Evolutionary conservation across 2,888 invertebrate species (phyloP).

Genomic region (Dione vanillae): DNA sequence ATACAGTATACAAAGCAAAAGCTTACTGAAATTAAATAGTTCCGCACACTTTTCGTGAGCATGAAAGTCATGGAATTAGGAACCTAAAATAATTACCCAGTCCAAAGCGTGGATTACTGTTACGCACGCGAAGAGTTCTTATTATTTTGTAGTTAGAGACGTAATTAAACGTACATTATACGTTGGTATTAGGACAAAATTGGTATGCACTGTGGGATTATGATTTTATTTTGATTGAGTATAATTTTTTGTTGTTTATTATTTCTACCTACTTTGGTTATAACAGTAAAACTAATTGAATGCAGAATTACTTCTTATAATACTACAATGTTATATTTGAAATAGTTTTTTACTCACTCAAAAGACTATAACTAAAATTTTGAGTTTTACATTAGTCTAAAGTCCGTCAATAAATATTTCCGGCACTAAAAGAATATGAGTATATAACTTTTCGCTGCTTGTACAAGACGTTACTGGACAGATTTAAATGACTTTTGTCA

Average conservation of each 20-base stretch:
- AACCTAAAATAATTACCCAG: slow-evolving; percentile 71
- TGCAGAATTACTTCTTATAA: neutral
- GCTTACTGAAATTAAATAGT: slow-evolving; percentile 35
- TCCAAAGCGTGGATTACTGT: slow-evolving; percentile 68
- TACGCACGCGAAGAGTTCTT: slow-evolving; percentile 73
- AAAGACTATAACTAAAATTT: too few species aligned
- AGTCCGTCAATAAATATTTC: too few species aligned
- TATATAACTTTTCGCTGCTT: too few species aligned
- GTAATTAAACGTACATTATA: slow-evolving; percentile 73
- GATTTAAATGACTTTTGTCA: too few species aligned
- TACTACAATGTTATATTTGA: too few species aligned
- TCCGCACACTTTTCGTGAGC: slow-evolving; percentile 43
- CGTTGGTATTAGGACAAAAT: slow-evolving; percentile 45
- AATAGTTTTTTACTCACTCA: neutral
- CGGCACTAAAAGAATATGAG: too few species aligned
- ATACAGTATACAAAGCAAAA: slow-evolving; percentile 30
- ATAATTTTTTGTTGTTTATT: neutral
- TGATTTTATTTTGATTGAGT: neutral
- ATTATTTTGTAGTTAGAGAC: slow-evolving; percentile 77
- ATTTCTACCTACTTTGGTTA: neutral
- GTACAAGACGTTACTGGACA: too few species aligned
- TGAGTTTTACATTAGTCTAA: too few species aligned
- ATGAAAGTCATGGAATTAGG: slow-evolving; percentile 66
- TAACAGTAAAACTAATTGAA: neutral
- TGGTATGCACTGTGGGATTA: slow-evolving; percentile 2